Evolutionary conservation across 2,797 vertebrate species (phyloP).

Genomic region (Cyprinodon diabolis): DNA sequence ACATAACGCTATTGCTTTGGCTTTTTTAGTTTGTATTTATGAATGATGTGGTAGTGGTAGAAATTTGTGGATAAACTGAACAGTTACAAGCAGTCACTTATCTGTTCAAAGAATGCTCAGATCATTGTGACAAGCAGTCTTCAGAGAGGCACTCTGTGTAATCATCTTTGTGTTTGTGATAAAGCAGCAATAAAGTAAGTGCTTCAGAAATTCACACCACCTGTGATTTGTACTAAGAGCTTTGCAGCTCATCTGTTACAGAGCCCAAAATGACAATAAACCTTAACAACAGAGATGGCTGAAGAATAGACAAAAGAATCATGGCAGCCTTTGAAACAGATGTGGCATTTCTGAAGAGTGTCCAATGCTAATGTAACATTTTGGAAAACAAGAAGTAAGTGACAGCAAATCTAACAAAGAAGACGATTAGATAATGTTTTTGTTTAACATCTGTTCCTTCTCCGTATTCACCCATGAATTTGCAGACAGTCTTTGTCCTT

Average conservation of each 20-base stretch:
- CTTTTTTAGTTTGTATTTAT: not conserved
- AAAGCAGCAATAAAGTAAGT: conserved; percentile 7
- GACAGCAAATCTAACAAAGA: conserved; percentile 12
- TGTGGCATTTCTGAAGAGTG: conserved; percentile 6
- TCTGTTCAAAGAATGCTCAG: conserved; percentile 10
- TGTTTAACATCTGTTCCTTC: conserved; percentile 21
- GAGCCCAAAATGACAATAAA: not conserved
- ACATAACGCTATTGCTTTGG: not conserved
- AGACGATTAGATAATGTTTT: conserved; percentile 19
- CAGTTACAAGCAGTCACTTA: conserved; percentile 6
- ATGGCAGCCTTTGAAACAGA: conserved; percentile 12
- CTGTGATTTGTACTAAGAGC: conserved; percentile 10
- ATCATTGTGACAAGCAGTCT: conserved; percentile 26
- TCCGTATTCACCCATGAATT: conserved; percentile 17
- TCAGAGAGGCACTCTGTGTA: conserved; percentile 31
- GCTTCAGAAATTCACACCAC: conserved; percentile 12
- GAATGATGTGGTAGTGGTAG: conserved; percentile 8
- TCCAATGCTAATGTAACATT: conserved; percentile 2
- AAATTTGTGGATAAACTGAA: not conserved
- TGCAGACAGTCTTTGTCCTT: not conserved
- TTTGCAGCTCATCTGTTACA: conserved; percentile 1
- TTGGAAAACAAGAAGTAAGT: conserved; percentile 24
- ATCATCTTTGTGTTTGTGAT: conserved; percentile 23
- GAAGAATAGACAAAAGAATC: not conserved
- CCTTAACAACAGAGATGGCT: not conserved